Conservation (phyloP, 2,113 vertebrate genomes). For the Myrmecophaga tridactyla region DNA sequence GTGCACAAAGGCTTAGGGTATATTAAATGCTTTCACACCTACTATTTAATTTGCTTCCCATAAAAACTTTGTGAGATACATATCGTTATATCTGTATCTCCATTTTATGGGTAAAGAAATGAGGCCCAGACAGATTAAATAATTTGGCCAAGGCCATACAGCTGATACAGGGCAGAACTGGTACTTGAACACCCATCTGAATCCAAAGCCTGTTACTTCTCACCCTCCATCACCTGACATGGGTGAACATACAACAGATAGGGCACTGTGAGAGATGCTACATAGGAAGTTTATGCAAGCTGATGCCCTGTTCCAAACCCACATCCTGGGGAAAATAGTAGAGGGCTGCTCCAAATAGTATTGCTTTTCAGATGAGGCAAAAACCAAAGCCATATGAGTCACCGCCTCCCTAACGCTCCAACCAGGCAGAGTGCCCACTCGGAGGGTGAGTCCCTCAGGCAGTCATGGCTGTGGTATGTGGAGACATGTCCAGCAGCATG, state of each 20-base stretch:
- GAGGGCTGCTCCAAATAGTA: not conserved
- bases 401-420: not conserved
- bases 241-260: no score
- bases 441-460: not conserved
- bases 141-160: not conserved
- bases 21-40: not conserved
- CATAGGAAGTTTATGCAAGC: not conserved
- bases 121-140: not conserved
- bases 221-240: not conserved
- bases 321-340: accelerated
- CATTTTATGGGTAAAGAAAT: not conserved
- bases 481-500: not conserved
- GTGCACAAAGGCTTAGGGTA: not conserved
- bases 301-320: not conserved
- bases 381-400: not conserved
- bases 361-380: not conserved
- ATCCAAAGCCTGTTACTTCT: no score
- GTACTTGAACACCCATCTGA: not conserved
- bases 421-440: not conserved
- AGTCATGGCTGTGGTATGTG: not conserved
- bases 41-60: not conserved
- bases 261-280: not conserved
- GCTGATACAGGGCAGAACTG: not conserved
- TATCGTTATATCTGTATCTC: not conserved
- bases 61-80: not conserved